Conservation (phyloP, 1,140 invertebrate genomes). For the Brachionus paranguensis region DNA sequence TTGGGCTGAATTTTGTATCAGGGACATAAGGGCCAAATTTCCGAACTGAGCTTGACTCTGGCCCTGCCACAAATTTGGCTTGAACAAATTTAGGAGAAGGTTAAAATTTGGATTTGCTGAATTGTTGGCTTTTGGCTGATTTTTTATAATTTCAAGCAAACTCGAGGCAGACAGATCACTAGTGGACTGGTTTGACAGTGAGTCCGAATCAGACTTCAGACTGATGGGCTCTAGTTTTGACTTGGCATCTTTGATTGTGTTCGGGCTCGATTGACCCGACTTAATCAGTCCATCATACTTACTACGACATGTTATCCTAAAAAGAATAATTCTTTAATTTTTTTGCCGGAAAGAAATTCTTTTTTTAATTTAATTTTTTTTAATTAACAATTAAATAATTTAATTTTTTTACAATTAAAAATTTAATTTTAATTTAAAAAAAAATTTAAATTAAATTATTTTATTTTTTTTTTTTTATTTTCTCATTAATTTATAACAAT, state of each 20-base stretch:
- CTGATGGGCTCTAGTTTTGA: background rate
- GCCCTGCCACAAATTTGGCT: background rate
- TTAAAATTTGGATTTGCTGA: background rate
- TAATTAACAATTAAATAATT: too few relatives aligned
- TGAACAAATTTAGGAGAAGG: background rate
- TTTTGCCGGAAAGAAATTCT: too few relatives aligned
- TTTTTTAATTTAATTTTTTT: too few relatives aligned
- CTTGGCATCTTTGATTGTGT: background rate
- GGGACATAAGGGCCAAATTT: background rate
- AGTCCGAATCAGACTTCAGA: background rate
- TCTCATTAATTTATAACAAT: background rate
- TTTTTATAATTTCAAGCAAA: background rate
- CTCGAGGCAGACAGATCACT: background rate
- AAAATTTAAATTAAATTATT: too few relatives aligned
- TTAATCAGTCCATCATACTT: background rate
- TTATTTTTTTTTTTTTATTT: too few relatives aligned
- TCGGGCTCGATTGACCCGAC: background rate
- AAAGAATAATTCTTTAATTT: background rate
- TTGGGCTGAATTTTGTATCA: slow-evolving; percentile 1
- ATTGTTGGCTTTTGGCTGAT: background rate
- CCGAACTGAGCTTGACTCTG: background rate
- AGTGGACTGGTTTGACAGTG: background rate
- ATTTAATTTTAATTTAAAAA: too few relatives aligned
- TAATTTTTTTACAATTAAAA: too few relatives aligned
- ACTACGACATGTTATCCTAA: background rate